Evolutionary conservation across 2,113 vertebrate species (phyloP).

Genomic region (Onychostruthus taczanowskii): DNA sequence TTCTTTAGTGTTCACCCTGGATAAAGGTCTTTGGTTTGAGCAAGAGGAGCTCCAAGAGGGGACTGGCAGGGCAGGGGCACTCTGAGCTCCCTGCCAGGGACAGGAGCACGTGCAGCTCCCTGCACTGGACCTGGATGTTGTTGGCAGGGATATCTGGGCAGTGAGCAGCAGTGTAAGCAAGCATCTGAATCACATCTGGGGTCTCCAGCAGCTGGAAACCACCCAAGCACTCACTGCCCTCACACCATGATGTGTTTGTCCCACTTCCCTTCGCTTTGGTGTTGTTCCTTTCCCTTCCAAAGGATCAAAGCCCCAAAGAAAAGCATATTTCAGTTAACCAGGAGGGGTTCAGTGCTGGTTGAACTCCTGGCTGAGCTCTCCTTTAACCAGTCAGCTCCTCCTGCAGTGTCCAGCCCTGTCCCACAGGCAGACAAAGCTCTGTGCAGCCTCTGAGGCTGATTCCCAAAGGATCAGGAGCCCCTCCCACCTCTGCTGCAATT

Average conservation of each 20-base stretch:
- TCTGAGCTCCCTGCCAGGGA: not conserved
- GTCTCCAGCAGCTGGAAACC: not conserved
- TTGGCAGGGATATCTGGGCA: accelerated
- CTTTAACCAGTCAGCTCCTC: not conserved
- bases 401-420: not conserved
- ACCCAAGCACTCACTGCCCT: not conserved
- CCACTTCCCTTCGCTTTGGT: accelerated
- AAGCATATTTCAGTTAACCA: accelerated
- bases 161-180: not conserved
- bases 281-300: not conserved
- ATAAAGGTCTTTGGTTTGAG: not conserved
- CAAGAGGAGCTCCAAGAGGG: not conserved
- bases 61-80: not conserved
- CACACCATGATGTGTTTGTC: accelerated
- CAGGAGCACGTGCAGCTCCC: accelerated
- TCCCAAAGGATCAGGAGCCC: not conserved
- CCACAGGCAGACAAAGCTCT: not conserved
- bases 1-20: not conserved
- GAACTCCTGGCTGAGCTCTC: not conserved
- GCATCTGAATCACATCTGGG: not conserved
- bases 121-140: not conserved
- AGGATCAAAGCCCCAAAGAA: not conserved
- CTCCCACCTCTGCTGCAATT: not conserved
- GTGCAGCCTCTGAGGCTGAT: not conserved
- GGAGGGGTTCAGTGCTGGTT: not conserved